Conservation (phyloP, 2,888 invertebrate genomes). For the Himalopsyche japonica region DNA sequence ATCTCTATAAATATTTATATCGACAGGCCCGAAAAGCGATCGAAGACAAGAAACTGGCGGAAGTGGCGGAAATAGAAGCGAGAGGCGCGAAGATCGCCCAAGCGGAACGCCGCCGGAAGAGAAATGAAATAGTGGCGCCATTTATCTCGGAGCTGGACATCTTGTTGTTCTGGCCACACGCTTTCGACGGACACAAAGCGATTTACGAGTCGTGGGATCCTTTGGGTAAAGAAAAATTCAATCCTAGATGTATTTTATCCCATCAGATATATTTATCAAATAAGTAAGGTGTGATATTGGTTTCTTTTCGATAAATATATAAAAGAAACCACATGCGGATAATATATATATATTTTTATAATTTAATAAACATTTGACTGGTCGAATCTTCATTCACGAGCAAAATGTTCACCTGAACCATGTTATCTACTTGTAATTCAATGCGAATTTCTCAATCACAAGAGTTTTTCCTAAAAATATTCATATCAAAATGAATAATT, state of each 20-base stretch:
- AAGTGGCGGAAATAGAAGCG: slow-evolving; percentile 43
- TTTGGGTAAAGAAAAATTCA: slow-evolving; percentile 22
- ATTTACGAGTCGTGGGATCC: slow-evolving; percentile 40
- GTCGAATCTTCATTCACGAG: too few relatives aligned
- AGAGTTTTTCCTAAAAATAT: too few relatives aligned
- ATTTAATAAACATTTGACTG: too few relatives aligned
- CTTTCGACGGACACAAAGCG: slow-evolving; percentile 43
- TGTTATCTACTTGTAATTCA: too few relatives aligned
- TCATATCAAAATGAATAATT: too few relatives aligned
- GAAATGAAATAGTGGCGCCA: slow-evolving; percentile 57
- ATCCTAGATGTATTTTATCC: neutral
- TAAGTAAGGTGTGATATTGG: too few relatives aligned
- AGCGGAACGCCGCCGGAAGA: slow-evolving; percentile 54
- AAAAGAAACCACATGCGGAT: too few relatives aligned
- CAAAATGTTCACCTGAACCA: too few relatives aligned
- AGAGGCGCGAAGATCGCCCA: slow-evolving; percentile 55
- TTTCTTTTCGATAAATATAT: too few relatives aligned
- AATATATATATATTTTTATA: too few relatives aligned
- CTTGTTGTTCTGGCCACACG: slow-evolving; percentile 59
- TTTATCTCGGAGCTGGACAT: slow-evolving; percentile 58
- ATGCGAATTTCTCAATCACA: too few relatives aligned
- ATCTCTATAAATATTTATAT: neutral
- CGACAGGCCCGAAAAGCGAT: slow-evolving; percentile 48
- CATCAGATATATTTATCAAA: too few relatives aligned
- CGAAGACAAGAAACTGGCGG: slow-evolving; percentile 42